Evolutionary conservation across 2,113 vertebrate species (phyloP).

Genomic region (Arenaria interpres): DNA sequence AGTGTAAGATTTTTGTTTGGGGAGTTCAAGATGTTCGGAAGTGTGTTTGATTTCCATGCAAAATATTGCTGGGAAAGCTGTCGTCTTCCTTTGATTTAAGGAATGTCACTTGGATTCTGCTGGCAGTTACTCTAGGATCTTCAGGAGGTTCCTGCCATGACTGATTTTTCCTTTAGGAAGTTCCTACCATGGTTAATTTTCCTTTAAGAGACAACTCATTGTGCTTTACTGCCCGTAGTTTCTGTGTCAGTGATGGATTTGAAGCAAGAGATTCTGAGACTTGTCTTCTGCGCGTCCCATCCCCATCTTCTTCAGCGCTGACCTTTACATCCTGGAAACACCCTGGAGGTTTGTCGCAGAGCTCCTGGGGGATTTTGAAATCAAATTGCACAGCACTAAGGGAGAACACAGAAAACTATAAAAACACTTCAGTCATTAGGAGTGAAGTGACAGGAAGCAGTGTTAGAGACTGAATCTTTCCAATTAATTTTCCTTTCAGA

Average conservation of each 20-base stretch:
- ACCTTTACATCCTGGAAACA: conserved; percentile 25
- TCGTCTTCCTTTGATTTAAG: background rate
- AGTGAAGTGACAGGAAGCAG: conserved; percentile 32
- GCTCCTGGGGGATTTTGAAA: background rate
- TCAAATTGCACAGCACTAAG: background rate
- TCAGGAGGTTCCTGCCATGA: background rate
- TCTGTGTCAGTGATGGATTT: background rate
- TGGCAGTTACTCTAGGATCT: background rate
- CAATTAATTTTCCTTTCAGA: conserved; percentile 39
- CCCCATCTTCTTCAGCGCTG: background rate
- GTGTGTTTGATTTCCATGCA: background rate
- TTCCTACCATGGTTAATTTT: background rate
- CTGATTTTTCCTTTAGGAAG: background rate
- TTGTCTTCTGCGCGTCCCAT: background rate
- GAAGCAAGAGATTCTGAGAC: background rate
- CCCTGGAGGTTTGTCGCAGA: conserved; percentile 11
- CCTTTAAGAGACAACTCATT: background rate
- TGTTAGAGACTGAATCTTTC: background rate
- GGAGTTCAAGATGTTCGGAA: background rate
- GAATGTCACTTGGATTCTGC: background rate
- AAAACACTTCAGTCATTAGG: conserved; percentile 35
- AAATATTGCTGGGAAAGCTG: background rate
- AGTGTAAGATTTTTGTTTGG: background rate
- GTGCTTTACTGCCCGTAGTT: background rate
- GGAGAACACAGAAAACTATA: conserved; percentile 2